These are phyloP conservation scores for Falco concolor DNA, from an alignment of 2,797 vertebrate species.

Conservation along the genomic window DNA sequence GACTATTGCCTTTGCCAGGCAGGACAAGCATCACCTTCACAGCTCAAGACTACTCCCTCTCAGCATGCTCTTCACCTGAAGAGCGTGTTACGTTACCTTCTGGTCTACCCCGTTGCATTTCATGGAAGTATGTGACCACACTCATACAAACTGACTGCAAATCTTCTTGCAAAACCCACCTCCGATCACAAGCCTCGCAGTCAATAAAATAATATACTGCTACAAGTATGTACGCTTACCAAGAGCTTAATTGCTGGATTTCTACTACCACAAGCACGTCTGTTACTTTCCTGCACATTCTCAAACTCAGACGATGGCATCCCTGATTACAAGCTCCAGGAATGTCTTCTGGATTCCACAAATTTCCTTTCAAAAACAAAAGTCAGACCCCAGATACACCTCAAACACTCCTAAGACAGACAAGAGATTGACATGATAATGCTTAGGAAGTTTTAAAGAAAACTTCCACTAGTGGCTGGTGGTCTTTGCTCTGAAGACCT, in stretches of 20 bases:
- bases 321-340: neutral
- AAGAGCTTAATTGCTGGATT: neutral
- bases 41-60: neutral
- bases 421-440: neutral
- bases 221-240: neutral
- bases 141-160: neutral
- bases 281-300: neutral
- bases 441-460: neutral
- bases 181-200: neutral
- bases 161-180: neutral
- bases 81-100: neutral
- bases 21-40: too few species aligned
- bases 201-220: neutral
- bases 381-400: neutral
- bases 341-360: neutral
- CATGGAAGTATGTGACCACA: neutral
- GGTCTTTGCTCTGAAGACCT: neutral
- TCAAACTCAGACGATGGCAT: neutral
- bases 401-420: neutral
- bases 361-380: neutral
- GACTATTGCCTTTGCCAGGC: neutral
- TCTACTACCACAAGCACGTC: neutral
- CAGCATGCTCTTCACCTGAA: neutral
- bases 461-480: neutral
- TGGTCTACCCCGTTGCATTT: neutral